Evolutionary conservation across 1,140 invertebrate genomes (phyloP).

Genomic region (Phthorimaea operculella): DNA sequence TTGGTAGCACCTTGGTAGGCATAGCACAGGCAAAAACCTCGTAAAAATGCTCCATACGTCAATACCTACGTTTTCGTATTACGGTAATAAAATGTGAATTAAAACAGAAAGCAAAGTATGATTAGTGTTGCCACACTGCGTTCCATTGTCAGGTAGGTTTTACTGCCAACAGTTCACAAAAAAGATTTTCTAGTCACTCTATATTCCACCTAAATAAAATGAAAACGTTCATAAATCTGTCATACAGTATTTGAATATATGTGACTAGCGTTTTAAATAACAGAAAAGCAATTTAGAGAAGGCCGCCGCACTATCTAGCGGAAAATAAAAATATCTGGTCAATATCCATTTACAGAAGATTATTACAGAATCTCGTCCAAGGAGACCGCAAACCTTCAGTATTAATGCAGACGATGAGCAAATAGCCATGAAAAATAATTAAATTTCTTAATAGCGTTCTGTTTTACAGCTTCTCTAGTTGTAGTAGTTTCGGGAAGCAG

Average conservation of each 20-base stretch:
- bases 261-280: neutral
- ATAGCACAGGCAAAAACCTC: conserved; percentile 43
- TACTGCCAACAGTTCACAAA: conserved; percentile 41
- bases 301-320: conserved; percentile 32
- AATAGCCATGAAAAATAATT: too few relatives aligned
- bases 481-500: too few relatives aligned
- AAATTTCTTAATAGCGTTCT: too few relatives aligned
- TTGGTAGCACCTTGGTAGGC: conserved; percentile 15
- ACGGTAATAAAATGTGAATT: conserved; percentile 66
- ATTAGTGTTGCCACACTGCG: conserved; percentile 55
- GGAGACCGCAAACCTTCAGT: too few relatives aligned
- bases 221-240: neutral
- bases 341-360: conserved; percentile 3
- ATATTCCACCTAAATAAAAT: neutral
- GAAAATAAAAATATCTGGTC: conserved; percentile 38
- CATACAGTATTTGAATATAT: neutral
- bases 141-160: conserved; percentile 49
- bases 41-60: conserved; percentile 63
- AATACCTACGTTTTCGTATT: conserved; percentile 65
- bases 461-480: too few relatives aligned
- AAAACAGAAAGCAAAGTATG: conserved; percentile 66
- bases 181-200: neutral
- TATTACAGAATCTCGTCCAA: neutral
- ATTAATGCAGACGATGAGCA: too few relatives aligned
- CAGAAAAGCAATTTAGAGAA: conserved; percentile 8